These are phyloP conservation scores for Battus philenor DNA, from an alignment of 1,140 invertebrate species.

Conservation along the genomic window DNA sequence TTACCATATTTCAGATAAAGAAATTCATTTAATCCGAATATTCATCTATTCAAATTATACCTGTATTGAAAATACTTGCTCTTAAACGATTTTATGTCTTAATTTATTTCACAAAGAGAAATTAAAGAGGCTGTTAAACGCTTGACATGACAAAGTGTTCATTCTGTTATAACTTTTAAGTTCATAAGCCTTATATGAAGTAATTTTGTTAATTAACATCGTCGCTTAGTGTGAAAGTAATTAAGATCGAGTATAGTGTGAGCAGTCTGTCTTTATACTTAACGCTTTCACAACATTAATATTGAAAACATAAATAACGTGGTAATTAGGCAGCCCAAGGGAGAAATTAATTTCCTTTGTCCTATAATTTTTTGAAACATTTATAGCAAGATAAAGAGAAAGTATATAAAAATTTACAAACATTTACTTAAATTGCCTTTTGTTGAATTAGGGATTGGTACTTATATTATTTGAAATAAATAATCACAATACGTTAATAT, in stretches of 20 bases:
- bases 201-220: constrained; percentile 61
- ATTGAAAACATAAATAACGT: constrained; percentile 31
- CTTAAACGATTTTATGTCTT: constrained; percentile 64
- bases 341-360: constrained; percentile 11
- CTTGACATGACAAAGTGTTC: constrained; percentile 67
- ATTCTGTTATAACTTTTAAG: constrained; percentile 64
- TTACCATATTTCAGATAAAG: too few species aligned
- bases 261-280: constrained; percentile 14
- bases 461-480: too few species aligned
- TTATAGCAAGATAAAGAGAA: not conserved
- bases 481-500: too few species aligned
- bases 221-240: constrained; percentile 49
- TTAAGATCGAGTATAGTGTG: constrained; percentile 35
- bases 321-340: constrained; percentile 15
- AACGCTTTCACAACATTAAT: constrained; percentile 22
- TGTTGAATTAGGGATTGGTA: too few species aligned
- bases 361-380: constrained; percentile 6
- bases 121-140: constrained; percentile 70
- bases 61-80: constrained; percentile 18
- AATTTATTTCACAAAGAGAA: constrained; percentile 70
- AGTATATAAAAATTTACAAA: too few species aligned
- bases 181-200: constrained; percentile 56
- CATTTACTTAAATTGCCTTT: too few species aligned
- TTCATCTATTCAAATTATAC: constrained; percentile 13
- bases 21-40: too few species aligned